Evolutionary conservation across 2,113 vertebrate genomes (phyloP).

Genomic region (Dicaeum eximium): DNA sequence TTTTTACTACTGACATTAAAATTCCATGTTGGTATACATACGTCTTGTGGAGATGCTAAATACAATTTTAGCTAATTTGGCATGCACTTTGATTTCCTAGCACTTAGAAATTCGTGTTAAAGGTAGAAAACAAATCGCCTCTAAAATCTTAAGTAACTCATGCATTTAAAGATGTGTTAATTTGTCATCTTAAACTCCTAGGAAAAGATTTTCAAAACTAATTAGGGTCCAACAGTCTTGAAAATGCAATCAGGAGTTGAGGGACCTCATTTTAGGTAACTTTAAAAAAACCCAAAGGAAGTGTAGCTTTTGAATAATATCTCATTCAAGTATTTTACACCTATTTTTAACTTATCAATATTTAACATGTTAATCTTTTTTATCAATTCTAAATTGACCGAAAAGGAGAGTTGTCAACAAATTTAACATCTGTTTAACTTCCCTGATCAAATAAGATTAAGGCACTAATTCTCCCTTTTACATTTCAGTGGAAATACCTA

Average conservation of each 20-base stretch:
- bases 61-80: slow-evolving; percentile 50
- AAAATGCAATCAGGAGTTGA: not conserved
- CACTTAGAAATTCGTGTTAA: not conserved
- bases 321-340: not conserved
- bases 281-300: not conserved
- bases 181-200: not conserved
- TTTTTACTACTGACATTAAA: slow-evolving; percentile 79
- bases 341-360: not conserved
- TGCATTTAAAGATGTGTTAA: not conserved
- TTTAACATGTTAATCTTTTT: not conserved
- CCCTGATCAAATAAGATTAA: slow-evolving; percentile 49
- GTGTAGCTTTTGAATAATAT: not conserved
- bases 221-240: not conserved
- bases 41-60: slow-evolving; percentile 49
- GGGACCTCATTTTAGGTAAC: not conserved
- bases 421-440: slow-evolving; percentile 54
- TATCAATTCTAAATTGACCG: not conserved
- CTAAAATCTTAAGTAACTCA: slow-evolving; percentile 6
- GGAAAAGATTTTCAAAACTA: slow-evolving; percentile 16
- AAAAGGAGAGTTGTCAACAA: slow-evolving; percentile 42
- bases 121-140: slow-evolving; percentile 1
- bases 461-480: slow-evolving; percentile 55
- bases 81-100: slow-evolving; percentile 22
- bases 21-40: slow-evolving; percentile 68
- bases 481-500: slow-evolving; percentile 65